These are phyloP conservation scores for Megatriorchis doriae DNA, from an alignment of 2,113 vertebrate genomes.

Conservation along the genomic window DNA sequence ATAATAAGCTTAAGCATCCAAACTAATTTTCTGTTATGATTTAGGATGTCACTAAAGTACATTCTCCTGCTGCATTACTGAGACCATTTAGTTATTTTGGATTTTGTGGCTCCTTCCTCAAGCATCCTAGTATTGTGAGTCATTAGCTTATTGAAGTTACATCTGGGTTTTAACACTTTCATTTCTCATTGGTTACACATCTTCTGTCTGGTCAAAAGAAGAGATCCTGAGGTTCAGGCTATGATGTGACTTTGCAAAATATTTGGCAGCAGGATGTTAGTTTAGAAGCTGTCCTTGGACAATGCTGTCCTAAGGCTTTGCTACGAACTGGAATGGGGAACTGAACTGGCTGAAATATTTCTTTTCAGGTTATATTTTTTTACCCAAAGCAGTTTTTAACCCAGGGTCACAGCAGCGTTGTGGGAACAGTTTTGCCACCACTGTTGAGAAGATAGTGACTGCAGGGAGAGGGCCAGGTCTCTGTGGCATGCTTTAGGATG, in stretches of 20 bases:
- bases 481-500: background rate
- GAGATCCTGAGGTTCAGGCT: background rate
- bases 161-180: background rate
- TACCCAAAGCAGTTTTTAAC: background rate
- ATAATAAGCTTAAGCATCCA: constrained; percentile 27
- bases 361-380: background rate
- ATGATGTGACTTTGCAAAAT: fast-evolving
- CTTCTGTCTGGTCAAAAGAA: background rate
- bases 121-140: background rate
- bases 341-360: background rate
- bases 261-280: background rate
- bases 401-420: background rate
- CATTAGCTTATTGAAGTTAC: background rate
- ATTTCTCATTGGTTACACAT: background rate
- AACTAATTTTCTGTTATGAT: constrained; percentile 27
- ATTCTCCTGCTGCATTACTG: background rate
- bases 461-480: background rate
- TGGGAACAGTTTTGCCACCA: background rate
- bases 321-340: background rate
- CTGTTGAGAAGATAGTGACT: background rate
- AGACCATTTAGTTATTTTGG: background rate
- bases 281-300: background rate
- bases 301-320: background rate
- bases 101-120: background rate
- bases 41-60: background rate